Evolutionary conservation across 2,113 vertebrate species (phyloP).

Genomic region (Rhombomys opimus): DNA sequence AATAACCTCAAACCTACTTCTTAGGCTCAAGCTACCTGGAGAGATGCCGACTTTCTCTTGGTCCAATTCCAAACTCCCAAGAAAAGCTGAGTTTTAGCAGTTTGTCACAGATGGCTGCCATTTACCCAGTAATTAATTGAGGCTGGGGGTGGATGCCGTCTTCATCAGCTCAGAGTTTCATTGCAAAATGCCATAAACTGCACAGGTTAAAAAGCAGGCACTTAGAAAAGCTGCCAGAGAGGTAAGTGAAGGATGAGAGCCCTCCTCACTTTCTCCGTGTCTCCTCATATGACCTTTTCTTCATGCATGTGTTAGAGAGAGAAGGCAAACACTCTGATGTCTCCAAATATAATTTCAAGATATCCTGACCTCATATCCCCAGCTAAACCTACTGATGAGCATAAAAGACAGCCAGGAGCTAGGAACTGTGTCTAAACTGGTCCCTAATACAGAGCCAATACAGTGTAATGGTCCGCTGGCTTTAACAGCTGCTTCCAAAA

Average conservation of each 20-base stretch:
- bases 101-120: no score
- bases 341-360: background rate
- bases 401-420: background rate
- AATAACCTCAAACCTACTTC: background rate
- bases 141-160: background rate
- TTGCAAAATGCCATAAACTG: background rate
- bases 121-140: background rate
- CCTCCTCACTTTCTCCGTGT: background rate
- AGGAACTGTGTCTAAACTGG: background rate
- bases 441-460: background rate
- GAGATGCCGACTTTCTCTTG: background rate
- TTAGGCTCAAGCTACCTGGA: background rate
- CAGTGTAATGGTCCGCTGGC: background rate
- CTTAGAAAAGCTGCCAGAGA: background rate
- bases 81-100: background rate
- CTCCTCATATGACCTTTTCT: background rate
- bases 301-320: rapidly evolving
- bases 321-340: background rate
- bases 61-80: background rate
- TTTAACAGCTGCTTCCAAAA: background rate
- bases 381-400: background rate
- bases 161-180: background rate
- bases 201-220: background rate
- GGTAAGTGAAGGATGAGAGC: background rate
- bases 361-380: background rate